These are phyloP conservation scores for Squalus acanthias DNA, from an alignment of 2,797 vertebrate species.

Conservation along the genomic window DNA sequence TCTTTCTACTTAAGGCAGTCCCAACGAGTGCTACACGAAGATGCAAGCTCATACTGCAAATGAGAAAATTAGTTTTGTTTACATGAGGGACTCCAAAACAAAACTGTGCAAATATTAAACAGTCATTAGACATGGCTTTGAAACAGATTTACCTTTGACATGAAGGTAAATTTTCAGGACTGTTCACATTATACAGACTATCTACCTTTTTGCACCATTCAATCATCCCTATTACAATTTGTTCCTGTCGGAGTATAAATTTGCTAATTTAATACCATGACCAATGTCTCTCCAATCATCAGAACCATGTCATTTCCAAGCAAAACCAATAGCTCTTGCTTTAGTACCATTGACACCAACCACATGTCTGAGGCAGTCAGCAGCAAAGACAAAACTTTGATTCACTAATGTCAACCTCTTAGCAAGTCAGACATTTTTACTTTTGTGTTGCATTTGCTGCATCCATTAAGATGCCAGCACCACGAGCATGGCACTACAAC, in stretches of 20 bases:
- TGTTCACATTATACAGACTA: background rate
- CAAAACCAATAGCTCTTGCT: background rate
- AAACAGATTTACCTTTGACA: background rate
- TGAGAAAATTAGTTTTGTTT: background rate
- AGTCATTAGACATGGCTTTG: background rate
- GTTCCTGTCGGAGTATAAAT: background rate
- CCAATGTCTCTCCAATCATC: background rate
- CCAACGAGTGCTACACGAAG: background rate
- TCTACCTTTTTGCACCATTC: background rate
- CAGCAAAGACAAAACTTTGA: background rate
- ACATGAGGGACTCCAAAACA: background rate
- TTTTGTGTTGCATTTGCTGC: background rate
- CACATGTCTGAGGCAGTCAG: background rate
- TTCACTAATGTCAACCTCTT: background rate
- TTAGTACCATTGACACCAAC: background rate
- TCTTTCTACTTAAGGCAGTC: slow-evolving; percentile 7
- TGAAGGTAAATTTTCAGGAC: background rate
- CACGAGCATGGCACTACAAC: background rate
- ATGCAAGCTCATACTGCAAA: background rate
- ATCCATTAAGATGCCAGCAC: background rate
- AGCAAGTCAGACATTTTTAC: background rate
- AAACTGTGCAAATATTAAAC: background rate
- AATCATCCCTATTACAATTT: background rate
- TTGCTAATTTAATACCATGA: background rate
- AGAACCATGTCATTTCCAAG: background rate